Conservation (phyloP, 2,113 vertebrate species). For the Willisornis vidua region DNA sequence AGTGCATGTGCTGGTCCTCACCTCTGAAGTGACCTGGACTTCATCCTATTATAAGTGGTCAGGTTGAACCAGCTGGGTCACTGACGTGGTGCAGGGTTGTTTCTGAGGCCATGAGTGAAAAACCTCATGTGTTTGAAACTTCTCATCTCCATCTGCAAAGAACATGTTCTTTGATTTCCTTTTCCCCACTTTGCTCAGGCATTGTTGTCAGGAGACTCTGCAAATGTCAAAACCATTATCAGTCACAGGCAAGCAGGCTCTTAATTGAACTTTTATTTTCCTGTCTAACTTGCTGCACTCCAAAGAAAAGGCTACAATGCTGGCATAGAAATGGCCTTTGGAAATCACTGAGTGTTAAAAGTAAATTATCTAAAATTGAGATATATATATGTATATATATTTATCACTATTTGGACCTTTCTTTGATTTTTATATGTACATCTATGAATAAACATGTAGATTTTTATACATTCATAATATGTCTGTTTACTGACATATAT, state of each 20-base stretch:
- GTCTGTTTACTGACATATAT: background rate
- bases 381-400: background rate
- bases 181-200: background rate
- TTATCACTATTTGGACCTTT: background rate
- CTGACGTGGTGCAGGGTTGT: background rate
- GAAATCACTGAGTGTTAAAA: conserved; percentile 9
- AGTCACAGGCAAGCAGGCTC: conserved; percentile 28
- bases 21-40: background rate
- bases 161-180: conserved; percentile 12
- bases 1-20: background rate
- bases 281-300: conserved; percentile 15
- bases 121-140: background rate
- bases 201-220: conserved; percentile 38
- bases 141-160: background rate
- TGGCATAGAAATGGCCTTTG: background rate
- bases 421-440: background rate
- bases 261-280: conserved; percentile 66
- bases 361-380: background rate
- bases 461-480: background rate
- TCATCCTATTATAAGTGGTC: background rate
- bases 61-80: background rate
- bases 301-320: background rate
- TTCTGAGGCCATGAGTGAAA: background rate
- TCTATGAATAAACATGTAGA: background rate
- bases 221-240: conserved; percentile 76